phyloP scores from a whole-genome alignment of 2,113 vertebrate genomes.

The Diglossa brunneiventris region DNA sequence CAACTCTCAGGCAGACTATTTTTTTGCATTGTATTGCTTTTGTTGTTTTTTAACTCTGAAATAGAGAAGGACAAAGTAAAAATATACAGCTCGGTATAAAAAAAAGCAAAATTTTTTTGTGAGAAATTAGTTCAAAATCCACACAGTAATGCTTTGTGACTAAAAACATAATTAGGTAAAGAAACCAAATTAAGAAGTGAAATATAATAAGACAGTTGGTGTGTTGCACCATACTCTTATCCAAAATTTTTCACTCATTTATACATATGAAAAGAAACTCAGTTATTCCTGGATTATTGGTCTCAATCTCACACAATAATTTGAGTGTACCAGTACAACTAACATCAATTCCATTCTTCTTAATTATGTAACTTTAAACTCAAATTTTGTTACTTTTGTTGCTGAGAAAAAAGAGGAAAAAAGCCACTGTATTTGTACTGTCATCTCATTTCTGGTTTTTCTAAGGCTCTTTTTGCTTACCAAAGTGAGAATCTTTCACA shows the following conservation, averaged over 20 bases:
- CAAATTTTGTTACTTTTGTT: slow-evolving; percentile 59
- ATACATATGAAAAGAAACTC: background rate
- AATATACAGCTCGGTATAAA: background rate
- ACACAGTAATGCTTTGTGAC: background rate
- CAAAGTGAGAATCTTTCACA: slow-evolving; percentile 14
- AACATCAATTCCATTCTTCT: slow-evolving; percentile 69
- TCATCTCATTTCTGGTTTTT: slow-evolving; percentile 58
- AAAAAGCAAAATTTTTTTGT: background rate
- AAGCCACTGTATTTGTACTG: slow-evolving; percentile 7
- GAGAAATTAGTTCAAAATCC: background rate
- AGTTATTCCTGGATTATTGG: slow-evolving; percentile 65
- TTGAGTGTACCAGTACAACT: slow-evolving; percentile 56
- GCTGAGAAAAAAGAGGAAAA: slow-evolving; percentile 2
- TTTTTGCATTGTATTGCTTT: background rate
- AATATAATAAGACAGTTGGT: background rate
- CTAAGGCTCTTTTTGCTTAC: slow-evolving; percentile 35
- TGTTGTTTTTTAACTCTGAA: background rate
- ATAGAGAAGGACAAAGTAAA: background rate
- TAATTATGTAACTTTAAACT: slow-evolving; percentile 74
- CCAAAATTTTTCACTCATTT: slow-evolving; percentile 43
- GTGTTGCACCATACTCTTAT: background rate
- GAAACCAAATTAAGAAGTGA: slow-evolving; percentile 12
- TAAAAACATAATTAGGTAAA: background rate
- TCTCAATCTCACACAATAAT: slow-evolving; percentile 70
- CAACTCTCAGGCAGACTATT: background rate